These are phyloP conservation scores for Mactromeris polynyma DNA, from an alignment of 2,888 invertebrate species.

Conservation along the genomic window DNA sequence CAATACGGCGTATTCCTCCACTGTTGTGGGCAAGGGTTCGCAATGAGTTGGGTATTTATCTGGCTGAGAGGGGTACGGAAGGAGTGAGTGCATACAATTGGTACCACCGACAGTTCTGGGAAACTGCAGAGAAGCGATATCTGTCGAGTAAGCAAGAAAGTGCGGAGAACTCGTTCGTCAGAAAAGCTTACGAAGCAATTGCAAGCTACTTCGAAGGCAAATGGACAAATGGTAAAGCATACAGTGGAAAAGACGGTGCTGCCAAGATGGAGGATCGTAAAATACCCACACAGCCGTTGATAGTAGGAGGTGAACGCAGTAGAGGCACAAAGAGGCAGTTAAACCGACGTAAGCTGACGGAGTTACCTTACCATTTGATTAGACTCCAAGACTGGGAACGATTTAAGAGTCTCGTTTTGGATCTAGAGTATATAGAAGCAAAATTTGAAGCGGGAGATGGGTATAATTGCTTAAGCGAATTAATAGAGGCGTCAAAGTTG, in stretches of 20 bases:
- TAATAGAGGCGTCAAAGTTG: slow-evolving; percentile 64
- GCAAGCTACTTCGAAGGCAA: slow-evolving; percentile 83
- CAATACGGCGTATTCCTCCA: slow-evolving; percentile 81
- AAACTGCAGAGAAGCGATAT: slow-evolving; percentile 78
- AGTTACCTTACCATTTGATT: slow-evolving; percentile 83
- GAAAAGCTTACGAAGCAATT: slow-evolving; percentile 77
- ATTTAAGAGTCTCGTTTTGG: slow-evolving; percentile 53
- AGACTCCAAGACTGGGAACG: slow-evolving; percentile 89
- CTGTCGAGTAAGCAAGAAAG: slow-evolving; percentile 46
- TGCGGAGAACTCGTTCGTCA: slow-evolving; percentile 28
- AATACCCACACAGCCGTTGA: slow-evolving; percentile 80
- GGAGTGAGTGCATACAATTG: slow-evolving; percentile 79
- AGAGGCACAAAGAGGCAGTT: slow-evolving; percentile 56
- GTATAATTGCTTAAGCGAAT: slow-evolving; percentile 66
- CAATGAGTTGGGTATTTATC: slow-evolving; percentile 75
- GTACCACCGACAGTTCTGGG: slow-evolving; percentile 84
- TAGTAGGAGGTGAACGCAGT: slow-evolving; percentile 68
- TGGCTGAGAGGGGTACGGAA: slow-evolving; percentile 77
- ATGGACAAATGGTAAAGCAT: slow-evolving; percentile 78
- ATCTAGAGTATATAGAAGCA: slow-evolving; percentile 63
- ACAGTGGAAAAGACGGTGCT: slow-evolving; percentile 74
- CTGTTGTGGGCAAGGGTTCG: slow-evolving; percentile 81
- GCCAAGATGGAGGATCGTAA: slow-evolving; percentile 75
- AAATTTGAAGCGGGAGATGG: slow-evolving; percentile 66
- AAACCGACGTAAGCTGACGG: slow-evolving; percentile 82